Base-by-base conservation (phyloP, 2,113 vertebrate species). In the Zosterops japonicus region DNA sequence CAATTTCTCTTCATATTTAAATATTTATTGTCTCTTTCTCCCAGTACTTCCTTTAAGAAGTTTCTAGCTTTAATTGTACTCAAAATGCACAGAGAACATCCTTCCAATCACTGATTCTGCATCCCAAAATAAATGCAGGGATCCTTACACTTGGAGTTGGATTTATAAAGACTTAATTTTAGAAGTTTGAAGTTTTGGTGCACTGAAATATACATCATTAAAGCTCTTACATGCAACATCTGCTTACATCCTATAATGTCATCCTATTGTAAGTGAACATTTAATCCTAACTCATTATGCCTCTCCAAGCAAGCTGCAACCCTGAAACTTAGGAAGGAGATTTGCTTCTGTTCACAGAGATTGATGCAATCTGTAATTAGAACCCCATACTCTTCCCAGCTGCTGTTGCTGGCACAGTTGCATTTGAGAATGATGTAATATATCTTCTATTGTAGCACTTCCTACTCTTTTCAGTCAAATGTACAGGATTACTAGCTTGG, bases 351-450 rank as follows among this genome's bases (percentile, higher is more conserved):
- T 93, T 97, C 87, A 96, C 89, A 96, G 91, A 96, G 96, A 96
- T 95, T 96, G 92, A 96, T 95, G 96, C 94, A 90, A 96, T 97
- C 90, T 96, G 89, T 95, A 98, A 96, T 96, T 97, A 96, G 96
- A 97, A 93, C 93, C 82, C 94, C 87, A 92, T 88, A 95, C 96
- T 97, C 84, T 91, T 91, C 88, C 94, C 95, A 96, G 96, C 95
- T 97, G 96, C 95, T 97, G 88, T 91, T 97, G 92, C 78, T 95
- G 82, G 93, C 96, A 97, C 92, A 83, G 92, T 88, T 90, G 88
- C 47, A 90, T 86, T 96, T 96, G 94, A 92, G 88, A 97, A 87
- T 83, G 94, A 97, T 97, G 97, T 96, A 94, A 95, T 95, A 93
- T 59, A 95, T 93, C 79, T 93, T 90, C 79, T 69, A 75, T 60